Percentiles rank a stretch among this genome's conserved stretches.
Evolutionary conservation across 2,797 vertebrate species (phyloP).

Genomic region (Artibeus lituratus): DNA sequence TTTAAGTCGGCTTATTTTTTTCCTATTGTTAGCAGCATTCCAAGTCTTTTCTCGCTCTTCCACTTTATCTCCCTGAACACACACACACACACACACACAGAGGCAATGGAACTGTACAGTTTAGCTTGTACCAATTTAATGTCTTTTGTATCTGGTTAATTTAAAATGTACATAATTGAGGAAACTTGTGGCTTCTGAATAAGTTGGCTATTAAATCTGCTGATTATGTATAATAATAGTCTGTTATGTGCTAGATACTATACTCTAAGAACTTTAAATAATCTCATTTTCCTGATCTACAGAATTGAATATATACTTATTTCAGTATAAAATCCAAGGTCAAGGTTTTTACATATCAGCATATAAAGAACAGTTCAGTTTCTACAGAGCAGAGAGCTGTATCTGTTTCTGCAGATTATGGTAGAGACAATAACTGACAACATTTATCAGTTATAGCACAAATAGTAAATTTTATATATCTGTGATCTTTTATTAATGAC

Average conservation of each 20-base stretch:
- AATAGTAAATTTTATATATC: neutral
- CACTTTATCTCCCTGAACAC: neutral
- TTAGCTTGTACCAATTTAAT: slow-evolving; percentile 16
- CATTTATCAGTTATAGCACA: neutral
- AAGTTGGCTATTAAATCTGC: slow-evolving; percentile 8
- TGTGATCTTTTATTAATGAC: neutral
- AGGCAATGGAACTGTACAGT: neutral
- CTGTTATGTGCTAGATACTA: neutral
- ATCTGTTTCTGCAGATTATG: neutral
- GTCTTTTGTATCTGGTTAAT: neutral
- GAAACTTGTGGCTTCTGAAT: neutral
- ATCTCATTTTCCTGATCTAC: neutral
- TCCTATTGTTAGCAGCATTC: neutral
- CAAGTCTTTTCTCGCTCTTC: neutral
- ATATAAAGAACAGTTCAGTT: neutral
- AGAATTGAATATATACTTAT: slow-evolving; percentile 3
- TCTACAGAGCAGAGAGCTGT: neutral
- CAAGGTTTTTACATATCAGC: neutral
- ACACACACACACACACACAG: neutral
- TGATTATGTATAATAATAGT: neutral
- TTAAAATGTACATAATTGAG: slow-evolving; percentile 2
- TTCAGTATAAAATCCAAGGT: neutral
- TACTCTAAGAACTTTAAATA: slow-evolving; percentile 9
- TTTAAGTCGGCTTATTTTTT: neutral
- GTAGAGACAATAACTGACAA: neutral